Base-by-base conservation (phyloP, 2,888 invertebrate species). In the Shargacucullia verbasci region DNA sequence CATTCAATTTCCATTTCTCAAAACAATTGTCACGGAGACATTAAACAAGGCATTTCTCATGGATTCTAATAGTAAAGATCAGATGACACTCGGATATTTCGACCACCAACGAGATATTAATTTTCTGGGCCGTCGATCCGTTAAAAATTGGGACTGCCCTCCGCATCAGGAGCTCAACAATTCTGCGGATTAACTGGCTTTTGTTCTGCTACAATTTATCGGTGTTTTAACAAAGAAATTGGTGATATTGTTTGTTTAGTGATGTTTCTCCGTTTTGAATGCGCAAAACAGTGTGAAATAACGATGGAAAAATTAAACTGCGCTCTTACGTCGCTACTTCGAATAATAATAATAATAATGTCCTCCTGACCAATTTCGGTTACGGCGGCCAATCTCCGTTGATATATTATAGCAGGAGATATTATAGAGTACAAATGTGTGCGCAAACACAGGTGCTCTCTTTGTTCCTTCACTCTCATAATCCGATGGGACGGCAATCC, bases 121-220 rank as follows among this genome's bases (percentile, higher is more conserved):
- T 83, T 82, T 80, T 81, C 77, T 73, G 61, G 63, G 53, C 52
- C 74, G 70, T 31, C 67, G 76, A 62, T 39, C 72, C 73, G 64
- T 63, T 59, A 49, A 55, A 59, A 59, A 68, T 73, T 58, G 53
- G 58, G 60, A 68, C 68, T 67, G 57, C 44, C 39, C 49, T 9
- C 64, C 71, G 65, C 52, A 56, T 67, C 56, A 58, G 49, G 48
- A 52, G 55, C 43, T 59, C 41, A 46, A 46, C 63, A 59, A 40
- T 52, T 43, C 43, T n/a, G 31, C 39, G 57, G 57, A 65, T 70
- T 70, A 71, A 70, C 47, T 55, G 50, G 55, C 59, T 49, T 72
- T 58, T 43, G 49, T 48, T 38, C 46, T 53, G 55, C 50, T 40
- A 53, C 70, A 73, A 73, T 73, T 60, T 65, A 64, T 70, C 44